phyloP scores from a whole-genome alignment of 2,888 invertebrate species.

The Coelinius sp. region DNA sequence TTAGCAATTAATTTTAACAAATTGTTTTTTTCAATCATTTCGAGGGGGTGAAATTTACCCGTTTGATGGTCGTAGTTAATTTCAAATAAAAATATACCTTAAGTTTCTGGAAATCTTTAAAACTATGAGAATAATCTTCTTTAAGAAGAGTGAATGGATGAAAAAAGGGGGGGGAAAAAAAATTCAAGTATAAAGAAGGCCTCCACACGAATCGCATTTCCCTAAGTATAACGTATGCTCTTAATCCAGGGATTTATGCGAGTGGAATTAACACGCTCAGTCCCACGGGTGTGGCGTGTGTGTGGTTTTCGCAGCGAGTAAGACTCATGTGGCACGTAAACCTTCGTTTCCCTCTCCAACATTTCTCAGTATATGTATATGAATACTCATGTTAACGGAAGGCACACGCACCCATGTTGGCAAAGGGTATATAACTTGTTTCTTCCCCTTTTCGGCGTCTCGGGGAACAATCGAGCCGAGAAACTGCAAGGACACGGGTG shows the following conservation, averaged over 20 bases:
- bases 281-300: constrained; percentile 47
- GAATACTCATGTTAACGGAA: constrained; percentile 5
- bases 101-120: not conserved
- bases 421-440: not conserved
- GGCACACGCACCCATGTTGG: constrained; percentile 11
- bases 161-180: constrained; percentile 22
- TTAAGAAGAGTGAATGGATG: not conserved
- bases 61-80: too few relatives aligned
- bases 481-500: not conserved
- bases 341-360: constrained; percentile 10
- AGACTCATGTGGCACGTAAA: constrained; percentile 25
- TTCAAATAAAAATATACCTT: too few relatives aligned
- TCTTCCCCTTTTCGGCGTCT: not conserved
- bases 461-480: constrained; percentile 5
- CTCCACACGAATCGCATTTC: constrained; percentile 53
- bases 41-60: too few relatives aligned
- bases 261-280: constrained; percentile 63
- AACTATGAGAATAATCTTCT: not conserved
- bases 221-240: constrained; percentile 68
- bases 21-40: too few relatives aligned
- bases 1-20: too few relatives aligned
- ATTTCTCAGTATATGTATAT: not conserved
- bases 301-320: constrained; percentile 20
- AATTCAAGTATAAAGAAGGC: constrained; percentile 23
- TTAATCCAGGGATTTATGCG: constrained; percentile 67